Conservation (phyloP, 2,888 invertebrate species). For the Sphaerophoria rueppellii region DNA sequence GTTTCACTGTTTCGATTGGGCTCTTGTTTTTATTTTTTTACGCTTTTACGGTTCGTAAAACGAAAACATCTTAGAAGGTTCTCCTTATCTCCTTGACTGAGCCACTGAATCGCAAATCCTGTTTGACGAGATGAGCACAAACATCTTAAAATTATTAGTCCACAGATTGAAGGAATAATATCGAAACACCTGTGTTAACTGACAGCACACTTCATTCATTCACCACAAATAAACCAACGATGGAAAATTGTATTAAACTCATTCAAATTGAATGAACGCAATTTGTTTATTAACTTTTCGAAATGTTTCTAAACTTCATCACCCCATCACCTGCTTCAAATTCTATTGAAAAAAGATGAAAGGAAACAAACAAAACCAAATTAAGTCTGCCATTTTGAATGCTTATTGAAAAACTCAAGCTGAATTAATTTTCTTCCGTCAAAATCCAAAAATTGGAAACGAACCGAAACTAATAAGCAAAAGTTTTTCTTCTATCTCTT, state of each 20-base stretch:
- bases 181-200: too few relatives aligned
- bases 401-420: conserved; percentile 38
- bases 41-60: not conserved
- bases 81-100: not conserved
- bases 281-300: conserved; percentile 36
- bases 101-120: too few relatives aligned
- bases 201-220: not conserved
- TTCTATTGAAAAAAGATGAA: conserved; percentile 5
- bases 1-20: conserved; percentile 33
- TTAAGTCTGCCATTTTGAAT: conserved; percentile 37
- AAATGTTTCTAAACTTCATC: not conserved
- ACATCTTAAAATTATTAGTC: too few relatives aligned
- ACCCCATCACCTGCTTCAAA: not conserved
- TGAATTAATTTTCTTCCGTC: conserved; percentile 46
- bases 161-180: too few relatives aligned
- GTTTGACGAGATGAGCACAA: too few relatives aligned
- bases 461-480: conserved; percentile 45
- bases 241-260: not conserved
- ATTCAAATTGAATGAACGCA: conserved; percentile 46
- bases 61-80: not conserved
- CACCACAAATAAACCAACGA: not conserved
- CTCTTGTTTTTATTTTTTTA: not conserved
- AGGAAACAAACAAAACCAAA: conserved; percentile 23
- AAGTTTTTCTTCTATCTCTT: conserved; percentile 26
- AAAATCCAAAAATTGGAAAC: conserved; percentile 9